These are phyloP conservation scores for Bicyclus anynana DNA, from an alignment of 1,140 invertebrate genomes.

Conservation along the genomic window DNA sequence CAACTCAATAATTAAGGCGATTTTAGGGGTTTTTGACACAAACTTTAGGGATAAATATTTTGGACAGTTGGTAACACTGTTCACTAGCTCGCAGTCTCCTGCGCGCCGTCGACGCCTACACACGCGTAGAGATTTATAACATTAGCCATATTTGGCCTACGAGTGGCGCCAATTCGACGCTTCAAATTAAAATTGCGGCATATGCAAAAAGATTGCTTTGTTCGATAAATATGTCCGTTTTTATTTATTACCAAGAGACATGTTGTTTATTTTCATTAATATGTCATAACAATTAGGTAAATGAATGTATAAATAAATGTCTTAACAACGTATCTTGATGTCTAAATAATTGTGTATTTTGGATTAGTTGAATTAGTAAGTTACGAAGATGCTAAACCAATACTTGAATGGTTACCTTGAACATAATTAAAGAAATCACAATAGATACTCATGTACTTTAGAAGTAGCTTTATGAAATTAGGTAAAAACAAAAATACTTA, in stretches of 20 bases:
- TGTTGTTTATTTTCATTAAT: slow-evolving; percentile 20
- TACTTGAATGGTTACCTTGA: too few relatives aligned
- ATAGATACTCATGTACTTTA: background rate
- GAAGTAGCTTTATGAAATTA: background rate
- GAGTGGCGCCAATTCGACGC: slow-evolving; percentile 71
- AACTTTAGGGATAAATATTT: too few relatives aligned
- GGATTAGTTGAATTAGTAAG: too few relatives aligned
- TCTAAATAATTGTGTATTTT: too few relatives aligned
- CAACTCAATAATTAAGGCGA: too few relatives aligned
- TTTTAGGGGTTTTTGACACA: too few relatives aligned
- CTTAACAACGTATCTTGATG: background rate
- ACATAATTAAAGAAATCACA: too few relatives aligned
- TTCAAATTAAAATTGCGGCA: slow-evolving; percentile 69
- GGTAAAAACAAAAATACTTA: slow-evolving; percentile 34
- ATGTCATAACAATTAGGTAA: too few relatives aligned
- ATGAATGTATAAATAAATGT: too few relatives aligned
- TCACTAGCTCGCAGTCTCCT: slow-evolving; percentile 31
- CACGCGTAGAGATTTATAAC: slow-evolving; percentile 65
- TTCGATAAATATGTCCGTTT: slow-evolving; percentile 51
- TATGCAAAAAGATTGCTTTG: slow-evolving; percentile 62
- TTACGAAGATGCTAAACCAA: too few relatives aligned
- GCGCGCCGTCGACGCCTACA: slow-evolving; percentile 49
- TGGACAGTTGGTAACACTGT: too few relatives aligned
- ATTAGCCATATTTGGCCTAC: slow-evolving; percentile 72
- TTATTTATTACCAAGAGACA: slow-evolving; percentile 27